Base-by-base conservation (phyloP, 2,888 invertebrate genomes). In the Ennomos quercinarius region DNA sequence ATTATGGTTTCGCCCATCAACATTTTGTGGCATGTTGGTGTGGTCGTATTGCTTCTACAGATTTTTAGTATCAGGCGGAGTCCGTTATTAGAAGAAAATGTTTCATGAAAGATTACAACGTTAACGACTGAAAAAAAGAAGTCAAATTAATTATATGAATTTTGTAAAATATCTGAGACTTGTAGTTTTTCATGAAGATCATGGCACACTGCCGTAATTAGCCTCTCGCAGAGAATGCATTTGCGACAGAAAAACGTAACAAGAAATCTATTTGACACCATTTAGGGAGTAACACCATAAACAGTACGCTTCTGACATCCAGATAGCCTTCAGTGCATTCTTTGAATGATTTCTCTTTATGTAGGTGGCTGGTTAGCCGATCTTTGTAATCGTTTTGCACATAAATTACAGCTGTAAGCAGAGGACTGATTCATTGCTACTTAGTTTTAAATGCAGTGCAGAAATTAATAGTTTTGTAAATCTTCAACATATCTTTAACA, bases 311-410 rank as follows among this genome's bases (percentile, higher is more conserved):
- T 27, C 55, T 39, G n/a, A 40, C 41, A 57, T 56, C 56, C 57
- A 44, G 61, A 55, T 63, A 60, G 64, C 64, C 63, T 67, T 67
- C 57, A 43, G 48, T 41, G 41, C 53, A 62, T 65, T 63, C 65
- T 62, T 57, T 37, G 56, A 57, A 63, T 65, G 53, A 56, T 50
- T 61, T 50, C 57, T 55, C 62, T 51, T 39, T 13, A 42, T 42
- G 52, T 58, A 48, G 47, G 48, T 38, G 42, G 34, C 12, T 17
- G 9, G 34, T 13, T 46, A 10, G 13, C 43, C 43, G 48, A 27
- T 34, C 48, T 48, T 40, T 44, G 58, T 40, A 52, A 35, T 35
- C 34, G 34, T 35, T 17, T 6, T 13, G 17, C 47, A 39, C n/a
- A 38, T 47, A 27, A 36, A 38, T 45, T 46, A 46, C 10, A 37